Evolutionary conservation across 2,113 vertebrate species (phyloP), one percentile per base, ranked within the genome.

Genomic region (Bufo bufo): DNA sequence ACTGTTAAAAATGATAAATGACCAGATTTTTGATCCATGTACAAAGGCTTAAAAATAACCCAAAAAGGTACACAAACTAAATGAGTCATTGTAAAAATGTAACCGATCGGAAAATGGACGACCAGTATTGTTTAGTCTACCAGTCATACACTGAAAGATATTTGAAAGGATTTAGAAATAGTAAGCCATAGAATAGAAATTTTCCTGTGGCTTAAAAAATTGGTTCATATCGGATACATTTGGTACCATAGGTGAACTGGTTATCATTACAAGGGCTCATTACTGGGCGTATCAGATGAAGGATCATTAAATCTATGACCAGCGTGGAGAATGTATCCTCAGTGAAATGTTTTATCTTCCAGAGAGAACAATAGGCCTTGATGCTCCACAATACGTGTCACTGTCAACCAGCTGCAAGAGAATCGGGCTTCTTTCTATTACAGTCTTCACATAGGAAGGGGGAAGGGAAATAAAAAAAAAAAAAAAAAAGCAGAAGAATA

Each of bases 281-380:
- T 75, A 19, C 11, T 20, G 45, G 72, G 11, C 43, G 8, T 74
- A 17, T 74, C 43, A 47, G 6, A 20, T 74, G 14, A 50, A 50
- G 47, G 50, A 19, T 50, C 47, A 49, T 16, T 71, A 74, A 3
- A 49, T 75, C 72, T 75, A 19, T 19, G 4, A 74, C 1, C 8
- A 50, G 45, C 72, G 19, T 19, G 20, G 33, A 49, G 72, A 75
- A 47, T 50, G 1, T 49, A 19, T 75, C 33, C 33, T 71, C 69
- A 1, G 69, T 16, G 69, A 43, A 23, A 71, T 45, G 8, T 49
- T 74, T 75, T 20, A 50, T 75, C 72, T 75, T 50, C 0, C 47
- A 49, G 72, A 50, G 5, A 49, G 72, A 75, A 75, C 72, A 75
- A 75, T 75, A 75, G 72, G 72, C 72, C 72, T 75, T 75, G 72